Evolutionary conservation across 1,140 invertebrate species (phyloP), one percentile per base, ranked within the genome.

Genomic region (Lerema accius): DNA sequence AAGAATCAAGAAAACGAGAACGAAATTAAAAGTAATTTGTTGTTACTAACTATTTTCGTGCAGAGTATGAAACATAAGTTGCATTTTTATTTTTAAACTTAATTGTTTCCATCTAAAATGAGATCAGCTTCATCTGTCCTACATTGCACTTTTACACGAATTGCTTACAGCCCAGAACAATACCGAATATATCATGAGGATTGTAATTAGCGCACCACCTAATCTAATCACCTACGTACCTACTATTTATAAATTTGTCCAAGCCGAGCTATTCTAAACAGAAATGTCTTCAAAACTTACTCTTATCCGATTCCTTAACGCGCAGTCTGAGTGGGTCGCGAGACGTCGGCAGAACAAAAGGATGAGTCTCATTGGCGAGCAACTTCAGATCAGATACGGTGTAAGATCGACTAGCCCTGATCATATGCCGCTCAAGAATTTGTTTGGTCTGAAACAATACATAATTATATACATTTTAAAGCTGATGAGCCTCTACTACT

Each of bases 391-490:
- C 94, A 32, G 95, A 94, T 92, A 97, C 96, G 14, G 95, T 96
- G 76, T 94, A 96, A 1, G 92, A 92, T 51, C 92, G 91, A 59
- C 95, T 94, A 0, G 94, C 92, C 55, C 96, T 92, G 5, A 97
- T 94, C 39, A 97, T 90, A 83, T 97, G 96, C 40, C 96, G 92
- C 85, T 97, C 95, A 72, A 97, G 82, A 71, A 97, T 95, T 85
- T 95, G 94, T 62, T 94, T 94, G 0, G 94, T 94, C 96, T 96
- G 75, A 9, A 92, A 91, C n/a, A n/a, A n/a, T n/a, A n/a, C n/a
- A n/a, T n/a, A n/a, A n/a, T n/a, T n/a, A n/a, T n/a, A n/a, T n/a
- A n/a, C n/a, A n/a, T n/a, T n/a, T n/a, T n/a, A n/a, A n/a, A n/a
- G n/a, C n/a, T n/a, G n/a, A n/a, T n/a, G n/a, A n/a, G n/a, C n/a